Conservation (phyloP, 2,888 invertebrate species). For the Brachypalpus laphriformis region DNA sequence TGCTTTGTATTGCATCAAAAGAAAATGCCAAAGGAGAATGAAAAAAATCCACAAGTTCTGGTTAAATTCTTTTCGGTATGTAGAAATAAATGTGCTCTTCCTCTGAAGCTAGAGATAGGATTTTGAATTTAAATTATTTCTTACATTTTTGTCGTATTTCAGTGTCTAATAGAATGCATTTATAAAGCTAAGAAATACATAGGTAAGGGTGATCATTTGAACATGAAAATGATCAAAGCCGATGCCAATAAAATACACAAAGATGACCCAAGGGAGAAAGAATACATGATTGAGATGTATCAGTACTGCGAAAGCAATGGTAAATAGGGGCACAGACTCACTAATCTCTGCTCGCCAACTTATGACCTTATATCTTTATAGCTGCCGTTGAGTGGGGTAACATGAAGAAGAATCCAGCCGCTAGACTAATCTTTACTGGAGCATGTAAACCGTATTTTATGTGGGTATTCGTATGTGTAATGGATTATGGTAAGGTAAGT, state of each 20-base stretch:
- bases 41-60: slow-evolving; percentile 61
- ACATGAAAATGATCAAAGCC: slow-evolving; percentile 78
- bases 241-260: slow-evolving; percentile 76
- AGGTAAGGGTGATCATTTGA: slow-evolving; percentile 76
- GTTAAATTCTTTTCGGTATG: slow-evolving; percentile 76
- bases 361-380: slow-evolving; percentile 11
- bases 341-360: neutral
- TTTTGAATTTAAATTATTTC: no score
- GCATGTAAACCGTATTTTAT: slow-evolving; percentile 76
- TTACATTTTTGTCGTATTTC: neutral
- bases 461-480: slow-evolving; percentile 75
- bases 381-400: slow-evolving; percentile 55
- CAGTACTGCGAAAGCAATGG: slow-evolving; percentile 76
- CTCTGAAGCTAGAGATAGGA: neutral
- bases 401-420: slow-evolving; percentile 74
- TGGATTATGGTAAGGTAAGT: slow-evolving; percentile 70
- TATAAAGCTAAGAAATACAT: slow-evolving; percentile 78
- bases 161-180: slow-evolving; percentile 78
- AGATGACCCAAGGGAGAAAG: slow-evolving; percentile 76
- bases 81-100: no score
- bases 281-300: slow-evolving; percentile 75
- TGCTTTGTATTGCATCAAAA: slow-evolving; percentile 76
- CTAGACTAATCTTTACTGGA: slow-evolving; percentile 65
- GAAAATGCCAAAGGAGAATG: slow-evolving; percentile 74
- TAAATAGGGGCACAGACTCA: neutral